Base-by-base conservation (phyloP, 2,888 invertebrate genomes). In the Eilema caniola region DNA sequence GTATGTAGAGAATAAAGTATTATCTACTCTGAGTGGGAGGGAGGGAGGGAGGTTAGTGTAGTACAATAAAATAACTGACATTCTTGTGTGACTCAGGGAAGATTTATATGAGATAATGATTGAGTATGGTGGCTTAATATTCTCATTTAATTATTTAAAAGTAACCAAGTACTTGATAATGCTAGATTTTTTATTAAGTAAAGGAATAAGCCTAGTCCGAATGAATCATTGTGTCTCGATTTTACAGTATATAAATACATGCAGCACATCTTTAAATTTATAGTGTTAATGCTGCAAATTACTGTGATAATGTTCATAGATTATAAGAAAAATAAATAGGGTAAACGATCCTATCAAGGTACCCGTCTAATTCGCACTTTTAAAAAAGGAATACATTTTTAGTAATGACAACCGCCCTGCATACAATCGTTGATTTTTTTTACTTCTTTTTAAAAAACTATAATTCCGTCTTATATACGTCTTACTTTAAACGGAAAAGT, bases 221-320 rank as follows among this genome's bases (percentile, higher is more conserved):
- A 61, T 61, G n/a, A 1, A 61, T 11, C 14, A 8, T 16, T 16
- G 33, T 10, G 24, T 33, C 31, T 57, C 33, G 16, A 24, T 25
- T 61, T 60, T 62, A 47, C 69, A 70, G 61, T 33, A 60, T 69
- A 65, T 62, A 59, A 63, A 62, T 63, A 33, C 63, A 70, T 72
- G 80, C 80, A 72, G 80, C 77, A 33, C 64, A 66, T 67, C 25
- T 53, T 60, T 64, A 68, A 67, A 71, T 65, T n/a, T 68, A 68
- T 57, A 53, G 41, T 68, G 66, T 76, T 66, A 24, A 67, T 72
- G 76, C 78, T 79, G 81, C 72, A 78, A 79, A 81, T 77, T 77
- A 76, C 86, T 86, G 86, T 86, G 86, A 86, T 86, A 85, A 78
- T 75, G 80, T 81, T 72, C 37, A 68, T 78, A 84, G 83, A 74